These are phyloP conservation scores for Poecilia latipinna DNA, from an alignment of 2,113 vertebrate genomes.

Conservation along the genomic window DNA sequence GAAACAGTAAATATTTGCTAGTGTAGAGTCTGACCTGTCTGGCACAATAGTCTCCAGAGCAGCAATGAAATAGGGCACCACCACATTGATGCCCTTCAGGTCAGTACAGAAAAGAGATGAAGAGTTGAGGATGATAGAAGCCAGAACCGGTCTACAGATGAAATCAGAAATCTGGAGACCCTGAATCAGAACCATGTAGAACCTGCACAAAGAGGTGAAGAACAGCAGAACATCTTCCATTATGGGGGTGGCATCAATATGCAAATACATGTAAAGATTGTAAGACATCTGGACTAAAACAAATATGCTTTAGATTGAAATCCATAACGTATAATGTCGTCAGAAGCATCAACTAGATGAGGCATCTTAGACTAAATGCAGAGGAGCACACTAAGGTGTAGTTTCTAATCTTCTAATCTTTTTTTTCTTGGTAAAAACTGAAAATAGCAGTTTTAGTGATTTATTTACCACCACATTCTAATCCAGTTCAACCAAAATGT, in stretches of 20 bases:
- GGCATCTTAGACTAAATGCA: not conserved
- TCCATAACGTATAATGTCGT: not conserved
- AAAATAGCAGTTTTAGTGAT: not conserved
- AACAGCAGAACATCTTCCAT: not conserved
- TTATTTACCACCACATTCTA: not conserved
- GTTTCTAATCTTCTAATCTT: not conserved
- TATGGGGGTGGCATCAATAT: not conserved
- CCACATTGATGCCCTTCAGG: constrained; percentile 94
- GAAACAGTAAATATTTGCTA: not conserved
- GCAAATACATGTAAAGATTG: not conserved
- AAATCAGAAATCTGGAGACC: constrained; percentile 96
- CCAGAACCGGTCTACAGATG: constrained; percentile 92
- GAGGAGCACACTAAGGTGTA: not conserved
- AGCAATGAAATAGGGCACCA: constrained; percentile 97
- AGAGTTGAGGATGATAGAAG: constrained; percentile 95
- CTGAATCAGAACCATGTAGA: constrained; percentile 99
- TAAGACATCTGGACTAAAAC: not conserved
- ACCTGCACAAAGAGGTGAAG: constrained; percentile 79
- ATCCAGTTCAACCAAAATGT: not conserved
- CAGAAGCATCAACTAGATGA: not conserved
- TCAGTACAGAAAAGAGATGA: constrained; percentile 95
- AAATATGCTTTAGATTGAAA: not conserved
- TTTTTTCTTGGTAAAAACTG: not conserved
- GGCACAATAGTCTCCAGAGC: constrained; percentile 96
- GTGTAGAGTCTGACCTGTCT: constrained; percentile 84